Evolutionary conservation across 2,888 invertebrate species (phyloP), one percentile per base, ranked within the genome.

Genomic region (Ptychoptera contaminata): DNA sequence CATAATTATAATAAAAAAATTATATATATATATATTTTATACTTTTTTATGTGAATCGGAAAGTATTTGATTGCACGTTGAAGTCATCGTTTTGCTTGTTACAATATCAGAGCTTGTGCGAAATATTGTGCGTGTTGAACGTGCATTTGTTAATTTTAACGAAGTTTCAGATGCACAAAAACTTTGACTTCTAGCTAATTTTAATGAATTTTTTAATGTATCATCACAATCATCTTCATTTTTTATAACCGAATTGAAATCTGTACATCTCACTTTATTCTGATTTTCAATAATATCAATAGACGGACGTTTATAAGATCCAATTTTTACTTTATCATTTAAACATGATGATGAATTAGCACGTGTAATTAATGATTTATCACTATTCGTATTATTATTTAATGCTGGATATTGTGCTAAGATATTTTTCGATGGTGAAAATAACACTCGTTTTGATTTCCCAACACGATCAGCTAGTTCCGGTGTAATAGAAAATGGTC

Each of bases 391-490:
- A 29, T 40, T 43, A 37, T 46, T 35, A 39, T n/a, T 31, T 12
- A 32, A 32, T 32, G 32, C 2, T 30, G 37, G 4, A 14, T 5
- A 10, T 15, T n/a, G n/a, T 49, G 47, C n/a, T 43, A 47, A 1
- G 47, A 47, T 38, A 15, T 47, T 23, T 51, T 68, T 68, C 2
- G 65, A 67, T 0, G 81, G 77, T 0, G 81, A 77, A 4, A 82
- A 82, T 2, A 82, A 57, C 0, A 76, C 76, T 7, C 82, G 67
- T 53, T 77, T 82, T 0, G 80, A 77, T 50, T 67, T 74, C 58
- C 76, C 71, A 6, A 70, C 59, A 54, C 55, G 70, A 56, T 51
- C 72, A 55, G 55, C 72, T 58, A 44, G 67, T 65, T 48, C 69
- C 44, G 55, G 68, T 57, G 51, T 71, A 59, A 6, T 60, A 36